phyloP scores from a whole-genome alignment of 2,888 invertebrate genomes.

The Aleiodes testaceus region DNA sequence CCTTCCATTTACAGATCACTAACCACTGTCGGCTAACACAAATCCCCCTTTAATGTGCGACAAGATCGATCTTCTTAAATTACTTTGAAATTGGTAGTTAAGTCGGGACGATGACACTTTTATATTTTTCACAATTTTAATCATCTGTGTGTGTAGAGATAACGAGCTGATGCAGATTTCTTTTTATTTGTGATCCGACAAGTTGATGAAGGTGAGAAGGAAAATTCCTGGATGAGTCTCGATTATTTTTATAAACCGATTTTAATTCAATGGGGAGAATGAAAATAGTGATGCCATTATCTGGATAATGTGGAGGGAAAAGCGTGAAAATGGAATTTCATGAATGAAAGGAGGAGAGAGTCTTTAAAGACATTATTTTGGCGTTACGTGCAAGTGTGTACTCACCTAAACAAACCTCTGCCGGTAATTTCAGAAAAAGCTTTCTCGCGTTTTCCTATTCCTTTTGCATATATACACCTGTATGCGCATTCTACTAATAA shows the following conservation, averaged over 20 bases:
- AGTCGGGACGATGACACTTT: conserved; percentile 4
- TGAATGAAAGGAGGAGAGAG: no score
- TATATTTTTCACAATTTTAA: neutral
- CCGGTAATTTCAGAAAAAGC: conserved; percentile 34
- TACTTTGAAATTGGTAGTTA: conserved; percentile 14
- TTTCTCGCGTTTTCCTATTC: conserved; percentile 1
- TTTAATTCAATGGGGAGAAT: conserved; percentile 10
- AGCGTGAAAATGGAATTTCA: conserved; percentile 9
- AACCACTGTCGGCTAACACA: conserved; percentile 6
- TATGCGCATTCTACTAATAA: conserved; percentile 28
- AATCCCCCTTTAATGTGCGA: conserved; percentile 29
- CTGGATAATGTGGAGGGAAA: conserved; percentile 1
- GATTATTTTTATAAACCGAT: neutral
- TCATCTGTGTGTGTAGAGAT: neutral
- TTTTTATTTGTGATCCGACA: no score
- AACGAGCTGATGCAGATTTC: neutral
- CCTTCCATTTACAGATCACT: conserved; percentile 19
- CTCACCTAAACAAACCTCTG: conserved; percentile 16
- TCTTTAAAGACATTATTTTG: conserved; percentile 27
- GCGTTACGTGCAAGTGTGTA: neutral
- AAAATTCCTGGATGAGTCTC: neutral
- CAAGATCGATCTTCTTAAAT: conserved; percentile 19
- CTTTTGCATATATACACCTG: conserved; percentile 1
- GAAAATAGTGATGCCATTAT: neutral
- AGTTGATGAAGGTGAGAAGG: neutral